Base-by-base conservation (phyloP, 2,113 vertebrate species). In the Poecilia latipinna region DNA sequence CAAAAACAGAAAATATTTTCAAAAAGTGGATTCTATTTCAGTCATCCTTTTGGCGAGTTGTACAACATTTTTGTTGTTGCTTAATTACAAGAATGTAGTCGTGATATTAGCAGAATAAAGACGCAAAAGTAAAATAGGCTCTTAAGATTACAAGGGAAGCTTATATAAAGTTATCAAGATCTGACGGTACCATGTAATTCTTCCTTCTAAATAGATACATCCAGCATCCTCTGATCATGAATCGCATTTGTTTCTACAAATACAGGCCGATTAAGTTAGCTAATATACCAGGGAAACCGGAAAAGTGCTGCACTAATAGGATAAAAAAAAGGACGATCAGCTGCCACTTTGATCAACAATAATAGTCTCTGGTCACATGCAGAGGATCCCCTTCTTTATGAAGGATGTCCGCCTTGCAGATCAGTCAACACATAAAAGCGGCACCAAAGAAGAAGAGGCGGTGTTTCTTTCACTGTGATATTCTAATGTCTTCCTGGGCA, bases 381-480 rank as follows among this genome's bases (percentile, higher is more conserved):
- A 80, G 39, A 61, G 39, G 5, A 68, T 7, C n/a, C 72, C 73
- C 51, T 4, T 67, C 66, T 69, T 28, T 60, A 65, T 54, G 37
- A 33, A 70, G 29, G 39, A 10, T 19, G 65, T 72, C 65, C 44
- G 65, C 44, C 4, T 60, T 11, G 29, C 39, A 86, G 78, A 77
- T 82, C 88, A 72, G 72, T 82, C 74, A 62, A 77, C 66, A 79
- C 78, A 90, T 88, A 75, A 90, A 91, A 91, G 90, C n/a, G 0
- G 0, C 71, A 8, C 75, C 48, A 4, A 57, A 37, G 31, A 71
- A 75, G 69, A 85, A 61, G 66, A 70, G 64, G 61, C 33, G 1
- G 63, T 15, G 26, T 70, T 72, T 83, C 64, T 74, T 83, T 78
- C 48, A n/a, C 88, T 72, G 87, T 86, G 82, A 92, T 90, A 88